phyloP scores from a whole-genome alignment of 2,797 vertebrate genomes.

The Pseudochirops cupreus region DNA sequence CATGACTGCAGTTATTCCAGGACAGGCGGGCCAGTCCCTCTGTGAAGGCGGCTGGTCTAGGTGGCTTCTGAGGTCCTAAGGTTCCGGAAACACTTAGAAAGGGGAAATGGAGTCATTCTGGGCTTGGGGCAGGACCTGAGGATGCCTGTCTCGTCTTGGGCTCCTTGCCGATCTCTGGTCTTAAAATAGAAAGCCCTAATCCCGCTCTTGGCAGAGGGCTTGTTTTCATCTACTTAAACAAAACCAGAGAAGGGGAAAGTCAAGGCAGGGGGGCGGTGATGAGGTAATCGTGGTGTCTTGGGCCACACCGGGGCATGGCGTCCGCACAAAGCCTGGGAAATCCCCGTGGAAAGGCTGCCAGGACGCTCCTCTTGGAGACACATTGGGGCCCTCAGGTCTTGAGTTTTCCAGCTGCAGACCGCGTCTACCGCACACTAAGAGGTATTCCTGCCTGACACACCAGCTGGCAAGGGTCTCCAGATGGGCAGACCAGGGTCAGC shows the following conservation, averaged over 20 bases:
- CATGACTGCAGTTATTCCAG: no score
- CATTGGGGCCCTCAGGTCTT: no score
- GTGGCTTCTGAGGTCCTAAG: no score
- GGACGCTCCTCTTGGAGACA: not conserved
- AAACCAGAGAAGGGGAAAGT: slow-evolving; percentile 38
- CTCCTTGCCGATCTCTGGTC: slow-evolving; percentile 68
- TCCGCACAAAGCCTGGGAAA: slow-evolving; percentile 68
- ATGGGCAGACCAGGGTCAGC: no score
- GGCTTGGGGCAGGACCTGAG: slow-evolving; percentile 39
- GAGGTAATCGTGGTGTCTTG: slow-evolving; percentile 73
- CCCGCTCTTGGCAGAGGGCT: slow-evolving; percentile 56
- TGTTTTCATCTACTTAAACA: slow-evolving; percentile 71
- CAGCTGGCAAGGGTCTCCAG: no score
- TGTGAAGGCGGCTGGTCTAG: no score
- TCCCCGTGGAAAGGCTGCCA: slow-evolving; percentile 56
- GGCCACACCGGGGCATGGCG: slow-evolving; percentile 49
- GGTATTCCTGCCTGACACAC: no score
- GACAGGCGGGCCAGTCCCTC: no score
- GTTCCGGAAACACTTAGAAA: not conserved
- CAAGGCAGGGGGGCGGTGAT: slow-evolving; percentile 41
- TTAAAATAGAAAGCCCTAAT: slow-evolving; percentile 75
- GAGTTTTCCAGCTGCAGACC: no score
- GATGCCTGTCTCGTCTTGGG: slow-evolving; percentile 76
- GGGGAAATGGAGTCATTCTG: slow-evolving; percentile 60
- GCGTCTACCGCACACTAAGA: no score